Conservation (phyloP, 1,140 invertebrate genomes). For the Lepidostoma basale region DNA sequence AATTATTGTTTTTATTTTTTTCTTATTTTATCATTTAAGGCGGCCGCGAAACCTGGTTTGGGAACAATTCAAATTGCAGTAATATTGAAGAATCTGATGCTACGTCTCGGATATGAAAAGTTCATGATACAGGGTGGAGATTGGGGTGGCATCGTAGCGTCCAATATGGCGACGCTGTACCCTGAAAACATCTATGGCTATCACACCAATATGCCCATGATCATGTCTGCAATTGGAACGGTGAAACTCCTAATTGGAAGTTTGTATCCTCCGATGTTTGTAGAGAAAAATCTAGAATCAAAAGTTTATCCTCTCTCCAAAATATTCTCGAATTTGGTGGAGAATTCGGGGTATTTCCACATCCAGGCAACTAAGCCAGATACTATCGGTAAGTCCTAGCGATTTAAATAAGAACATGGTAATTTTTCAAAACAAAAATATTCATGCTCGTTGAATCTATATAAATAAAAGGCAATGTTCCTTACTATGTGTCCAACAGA, state of each 20-base stretch:
- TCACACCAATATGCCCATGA: conserved; percentile 52
- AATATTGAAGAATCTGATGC: conserved; percentile 84
- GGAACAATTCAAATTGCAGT: conserved; percentile 69
- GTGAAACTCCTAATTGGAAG: conserved; percentile 30
- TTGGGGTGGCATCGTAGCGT: conserved; percentile 72
- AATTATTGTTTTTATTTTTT: background rate
- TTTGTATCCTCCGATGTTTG: conserved; percentile 50
- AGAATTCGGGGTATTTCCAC: conserved; percentile 82
- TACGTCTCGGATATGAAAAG: conserved; percentile 73
- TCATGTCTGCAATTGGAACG: background rate
- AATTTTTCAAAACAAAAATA: too few relatives aligned
- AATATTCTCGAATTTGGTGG: conserved; percentile 59
- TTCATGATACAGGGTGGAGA: conserved; percentile 89
- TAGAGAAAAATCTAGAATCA: conserved; percentile 56
- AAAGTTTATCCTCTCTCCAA: conserved; percentile 68
- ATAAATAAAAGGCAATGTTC: too few relatives aligned
- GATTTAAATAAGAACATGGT: background rate
- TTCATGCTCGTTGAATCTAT: too few relatives aligned
- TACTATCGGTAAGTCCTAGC: conserved; percentile 72
- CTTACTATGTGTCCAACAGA: too few relatives aligned
- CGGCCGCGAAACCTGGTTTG: conserved; percentile 66
- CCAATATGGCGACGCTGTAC: conserved; percentile 68
- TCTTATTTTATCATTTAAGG: conserved; percentile 49
- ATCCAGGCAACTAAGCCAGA: conserved; percentile 90
- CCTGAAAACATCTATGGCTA: conserved; percentile 72